These are phyloP conservation scores for Hycleus phaleratus DNA, from an alignment of 1,140 invertebrate genomes.

Conservation along the genomic window DNA sequence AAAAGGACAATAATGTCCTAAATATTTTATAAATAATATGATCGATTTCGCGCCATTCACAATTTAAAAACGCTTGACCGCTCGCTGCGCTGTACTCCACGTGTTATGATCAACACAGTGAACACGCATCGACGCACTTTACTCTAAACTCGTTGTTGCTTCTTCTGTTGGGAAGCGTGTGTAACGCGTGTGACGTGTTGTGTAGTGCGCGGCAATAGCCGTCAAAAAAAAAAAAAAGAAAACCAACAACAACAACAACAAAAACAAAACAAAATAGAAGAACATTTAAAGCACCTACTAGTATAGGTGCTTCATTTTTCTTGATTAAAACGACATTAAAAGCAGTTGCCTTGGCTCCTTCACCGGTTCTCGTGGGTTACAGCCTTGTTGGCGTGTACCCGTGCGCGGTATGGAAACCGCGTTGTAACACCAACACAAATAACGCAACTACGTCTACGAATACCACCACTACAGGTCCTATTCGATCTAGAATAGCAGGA, in stretches of 20 bases:
- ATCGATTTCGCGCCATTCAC: conserved; percentile 4
- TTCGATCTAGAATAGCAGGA: conserved; percentile 24
- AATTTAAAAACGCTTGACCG: conserved; percentile 7
- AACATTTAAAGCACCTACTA: background rate
- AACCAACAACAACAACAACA: too few relatives aligned
- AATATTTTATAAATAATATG: conserved; percentile 1
- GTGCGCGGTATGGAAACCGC: conserved; percentile 45
- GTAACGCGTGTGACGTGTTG: conserved; percentile 15
- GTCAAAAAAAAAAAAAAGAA: too few relatives aligned
- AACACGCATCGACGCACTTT: conserved; percentile 32
- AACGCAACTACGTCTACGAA: conserved; percentile 8
- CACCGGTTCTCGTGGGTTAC: conserved; percentile 44
- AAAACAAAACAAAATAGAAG: too few relatives aligned
- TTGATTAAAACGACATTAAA: background rate
- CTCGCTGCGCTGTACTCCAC: conserved; percentile 24
- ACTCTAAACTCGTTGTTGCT: background rate
- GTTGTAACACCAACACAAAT: conserved; percentile 8
- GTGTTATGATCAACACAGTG: conserved; percentile 36
- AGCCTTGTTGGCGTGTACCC: conserved; percentile 49
- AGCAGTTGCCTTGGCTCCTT: conserved; percentile 39
- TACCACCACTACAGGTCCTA: conserved; percentile 24
- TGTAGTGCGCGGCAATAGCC: conserved; percentile 8
- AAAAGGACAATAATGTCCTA: background rate
- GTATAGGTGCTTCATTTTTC: background rate
- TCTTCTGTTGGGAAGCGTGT: conserved; percentile 7